These are phyloP conservation scores for Lepidurus couesii DNA, from an alignment of 1,140 invertebrate genomes.

Conservation along the genomic window DNA sequence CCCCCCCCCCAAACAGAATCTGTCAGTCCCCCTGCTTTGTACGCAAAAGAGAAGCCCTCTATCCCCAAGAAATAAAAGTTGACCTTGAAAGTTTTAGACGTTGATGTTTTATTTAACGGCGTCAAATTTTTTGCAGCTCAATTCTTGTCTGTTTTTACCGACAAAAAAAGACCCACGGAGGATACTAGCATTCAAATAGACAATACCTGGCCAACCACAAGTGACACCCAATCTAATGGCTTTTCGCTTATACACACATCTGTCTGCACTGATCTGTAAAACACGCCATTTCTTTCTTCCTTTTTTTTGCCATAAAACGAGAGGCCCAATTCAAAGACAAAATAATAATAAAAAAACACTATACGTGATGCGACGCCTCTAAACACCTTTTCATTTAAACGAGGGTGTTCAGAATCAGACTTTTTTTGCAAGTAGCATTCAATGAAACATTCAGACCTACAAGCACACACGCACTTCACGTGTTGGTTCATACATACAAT, in stretches of 20 bases:
- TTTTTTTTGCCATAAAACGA: neutral
- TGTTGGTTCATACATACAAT: slow-evolving; percentile 8
- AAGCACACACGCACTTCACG: neutral
- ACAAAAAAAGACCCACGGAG: neutral
- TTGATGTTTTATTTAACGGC: neutral
- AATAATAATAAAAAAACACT: neutral
- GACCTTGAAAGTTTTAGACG: too few species aligned
- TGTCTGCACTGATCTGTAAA: slow-evolving; percentile 11
- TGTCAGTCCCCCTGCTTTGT: too few species aligned
- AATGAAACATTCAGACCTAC: slow-evolving; percentile 17
- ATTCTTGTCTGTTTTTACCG: neutral
- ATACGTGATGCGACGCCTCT: neutral
- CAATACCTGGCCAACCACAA: slow-evolving; percentile 1
- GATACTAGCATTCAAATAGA: neutral
- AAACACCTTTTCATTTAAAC: neutral
- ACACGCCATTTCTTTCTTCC: neutral
- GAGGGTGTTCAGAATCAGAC: neutral
- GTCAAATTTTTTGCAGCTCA: neutral
- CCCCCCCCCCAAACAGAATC: neutral
- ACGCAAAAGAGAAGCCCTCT: too few species aligned
- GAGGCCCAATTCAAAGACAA: neutral
- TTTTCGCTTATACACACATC: slow-evolving; percentile 11
- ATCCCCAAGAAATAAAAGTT: too few species aligned
- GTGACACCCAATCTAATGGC: neutral
- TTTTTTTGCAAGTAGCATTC: neutral